Evolutionary conservation across 1,140 invertebrate species (phyloP), one percentile per base, ranked within the genome.

Genomic region (Dreissena rostriformis): DNA sequence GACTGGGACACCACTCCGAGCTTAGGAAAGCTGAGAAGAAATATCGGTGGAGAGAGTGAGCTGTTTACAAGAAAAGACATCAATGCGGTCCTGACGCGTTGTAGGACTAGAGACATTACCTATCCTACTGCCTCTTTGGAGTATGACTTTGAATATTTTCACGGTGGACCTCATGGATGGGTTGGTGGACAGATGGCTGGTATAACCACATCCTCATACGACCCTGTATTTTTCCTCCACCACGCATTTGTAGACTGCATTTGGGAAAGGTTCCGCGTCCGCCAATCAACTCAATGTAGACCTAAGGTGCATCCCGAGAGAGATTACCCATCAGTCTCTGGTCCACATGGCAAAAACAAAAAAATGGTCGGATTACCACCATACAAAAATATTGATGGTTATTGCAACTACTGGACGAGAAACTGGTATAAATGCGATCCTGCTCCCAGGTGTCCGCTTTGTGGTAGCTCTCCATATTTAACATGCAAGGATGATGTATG

Each of bases 151-250:
- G 91, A 91, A 63, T 63, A 84, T 17, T 72, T 86, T 26, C 91
- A 91, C 74, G 89, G 86, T 15, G 81, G 71, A 6, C 65, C 85
- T 51, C 91, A 92, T 73, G 68, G 80, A 17, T 90, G 84, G 71
- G 75, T 90, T 39, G 91, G 91, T 10, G 90, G 90, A 2, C 77
- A 86, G 53, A 90, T 92, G 88, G 67, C 29, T 11, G 70, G 74
- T 71, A 51, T 91, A 24, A 82, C 87, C n/a, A 92, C 91, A 6
- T 87, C 91, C 19, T 78, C 92, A 57, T 93, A 91, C 73, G 94
- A 94, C 82, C 90, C 90, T 0, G 86, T 92, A 28, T 93, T 93
- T 86, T 94, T 92, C 84, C 74, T 93, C 76, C 93, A 93, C 81
- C 94, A 94, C 82, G 76, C 87, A 51, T 93, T 91, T 83, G 86